A percentile compares a stretch with the other conserved stretches of the same genome.
Conservation (phyloP, 1,140 invertebrate species). For the Camponotus floridanus region DNA sequence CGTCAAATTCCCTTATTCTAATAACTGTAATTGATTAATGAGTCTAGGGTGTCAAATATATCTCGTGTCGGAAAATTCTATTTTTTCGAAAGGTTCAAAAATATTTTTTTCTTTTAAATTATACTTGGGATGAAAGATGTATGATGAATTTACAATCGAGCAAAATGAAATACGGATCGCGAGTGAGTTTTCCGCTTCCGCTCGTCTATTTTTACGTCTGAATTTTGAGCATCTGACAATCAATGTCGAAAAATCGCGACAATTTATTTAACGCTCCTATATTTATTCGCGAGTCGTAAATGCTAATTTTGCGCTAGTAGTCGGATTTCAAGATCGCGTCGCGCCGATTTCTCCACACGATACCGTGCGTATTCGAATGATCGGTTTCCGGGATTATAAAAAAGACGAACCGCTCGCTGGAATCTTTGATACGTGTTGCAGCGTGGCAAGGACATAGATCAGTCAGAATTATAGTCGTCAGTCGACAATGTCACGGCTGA, state of each 20-base stretch:
- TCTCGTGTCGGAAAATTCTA: not conserved
- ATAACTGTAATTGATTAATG: not conserved
- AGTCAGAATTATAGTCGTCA: constrained; percentile 65
- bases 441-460: constrained; percentile 53
- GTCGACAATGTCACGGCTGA: constrained; percentile 45
- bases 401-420: constrained; percentile 16
- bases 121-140: not conserved
- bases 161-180: constrained; percentile 10
- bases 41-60: not conserved
- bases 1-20: not conserved
- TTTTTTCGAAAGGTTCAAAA: not conserved
- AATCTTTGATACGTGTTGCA: constrained; percentile 18
- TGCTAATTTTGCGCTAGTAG: constrained; percentile 43
- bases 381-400: constrained; percentile 46
- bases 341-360: constrained; percentile 12
- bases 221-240: constrained; percentile 12
- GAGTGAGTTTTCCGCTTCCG: not conserved
- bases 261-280: constrained; percentile 26
- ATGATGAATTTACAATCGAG: constrained; percentile 27
- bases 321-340: constrained; percentile 13
- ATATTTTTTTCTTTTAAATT: not conserved
- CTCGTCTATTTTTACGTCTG: constrained; percentile 24
- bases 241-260: constrained; percentile 16
- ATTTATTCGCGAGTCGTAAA: constrained; percentile 40
- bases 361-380: constrained; percentile 47